Conservation (phyloP, 2,888 invertebrate genomes). For the Dichetophora obliterata region DNA sequence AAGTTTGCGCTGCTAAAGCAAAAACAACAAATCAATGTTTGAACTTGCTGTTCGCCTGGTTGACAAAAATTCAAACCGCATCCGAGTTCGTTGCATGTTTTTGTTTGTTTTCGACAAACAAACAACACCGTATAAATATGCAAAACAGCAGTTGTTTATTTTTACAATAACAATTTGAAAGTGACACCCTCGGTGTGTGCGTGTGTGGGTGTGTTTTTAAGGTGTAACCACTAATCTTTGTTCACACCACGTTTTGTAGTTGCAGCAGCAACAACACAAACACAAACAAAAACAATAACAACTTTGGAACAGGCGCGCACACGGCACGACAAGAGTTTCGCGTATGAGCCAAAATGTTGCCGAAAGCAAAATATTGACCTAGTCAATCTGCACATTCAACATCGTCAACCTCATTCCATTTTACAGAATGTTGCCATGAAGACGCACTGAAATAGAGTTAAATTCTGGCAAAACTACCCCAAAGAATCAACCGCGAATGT, state of each 20-base stretch:
- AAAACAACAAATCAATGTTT: neutral
- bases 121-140: neutral
- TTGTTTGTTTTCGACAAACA: neutral
- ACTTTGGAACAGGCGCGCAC: constrained; percentile 33
- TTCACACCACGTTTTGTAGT: neutral
- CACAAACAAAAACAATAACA: constrained; percentile 35
- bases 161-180: neutral
- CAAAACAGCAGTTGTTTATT: neutral
- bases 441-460: neutral
- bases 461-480: constrained; percentile 18
- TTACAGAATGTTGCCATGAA: neutral
- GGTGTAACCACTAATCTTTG: neutral
- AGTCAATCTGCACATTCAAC: neutral
- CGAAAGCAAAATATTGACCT: neutral
- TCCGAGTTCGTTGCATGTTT: neutral
- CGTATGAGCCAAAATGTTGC: neutral
- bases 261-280: neutral
- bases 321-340: neutral
- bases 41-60: constrained; percentile 29
- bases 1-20: neutral
- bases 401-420: too few relatives aligned
- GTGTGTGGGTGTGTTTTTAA: neutral
- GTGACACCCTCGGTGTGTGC: neutral
- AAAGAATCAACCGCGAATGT: neutral
- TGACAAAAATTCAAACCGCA: constrained; percentile 14